Evolutionary conservation across 2,113 vertebrate species (phyloP), one percentile per base, ranked within the genome.

Genomic region (Hyperopisus bebe): DNA sequence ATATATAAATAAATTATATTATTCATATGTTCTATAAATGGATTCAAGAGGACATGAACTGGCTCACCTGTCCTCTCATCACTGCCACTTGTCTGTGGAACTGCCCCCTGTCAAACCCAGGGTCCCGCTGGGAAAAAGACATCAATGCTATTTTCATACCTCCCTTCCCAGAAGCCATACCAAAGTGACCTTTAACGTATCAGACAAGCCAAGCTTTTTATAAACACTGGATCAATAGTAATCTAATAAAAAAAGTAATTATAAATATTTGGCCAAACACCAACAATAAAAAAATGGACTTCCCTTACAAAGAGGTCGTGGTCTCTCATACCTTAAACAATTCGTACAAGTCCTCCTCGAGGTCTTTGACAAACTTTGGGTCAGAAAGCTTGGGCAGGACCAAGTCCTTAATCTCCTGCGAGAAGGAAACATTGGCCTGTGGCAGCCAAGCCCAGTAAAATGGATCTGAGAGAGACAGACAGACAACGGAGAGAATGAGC

Each of bases 381-480:
- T 99, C 98, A 0, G 97, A 96, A 82, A 99, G 96, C 94, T 99
- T 99, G 91, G 98, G 98, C 92, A 99, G 93, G 88, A 99, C 98
- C 88, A 99, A 94, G 47, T 99, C 98, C 93, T 96, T 96, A 94
- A 99, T 99, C 94, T 99, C 98, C 91, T 97, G 96, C 89, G 98
- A 99, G 94, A 99, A 99, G 3, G 96, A 95, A 51, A 99, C 95
- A 95, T 99, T 99, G 89, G 98, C 98, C 91, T 99, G 98, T 13
- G 98, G 95, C 77, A 99, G 96, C 98, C 98, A 99, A 0, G 98
- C 98, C 98, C 98, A 99, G 92, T 99, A 99, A 94, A 99, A 99
- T 0, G 98, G 98, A 94, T 99, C 98, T 99, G 94, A 44, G 90
- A 89, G 91, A 90, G 90, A 42, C 0, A 42, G 17, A 17, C 1